phyloP scores from a whole-genome alignment of 2,797 vertebrate genomes.

The Enteromius anoplus region DNA sequence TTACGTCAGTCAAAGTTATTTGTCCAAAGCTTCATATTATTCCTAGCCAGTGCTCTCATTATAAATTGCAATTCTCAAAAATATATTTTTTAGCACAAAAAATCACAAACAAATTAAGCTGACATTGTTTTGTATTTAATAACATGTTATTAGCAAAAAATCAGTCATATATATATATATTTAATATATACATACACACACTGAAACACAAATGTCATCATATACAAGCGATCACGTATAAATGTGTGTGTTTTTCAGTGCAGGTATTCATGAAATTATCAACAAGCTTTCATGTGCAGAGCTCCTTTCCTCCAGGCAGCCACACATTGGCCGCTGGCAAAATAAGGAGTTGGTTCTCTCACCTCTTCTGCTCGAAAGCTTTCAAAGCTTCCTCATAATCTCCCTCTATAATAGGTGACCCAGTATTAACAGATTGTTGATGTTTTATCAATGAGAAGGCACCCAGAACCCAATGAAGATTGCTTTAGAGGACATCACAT shows the following conservation, averaged over 20 bases:
- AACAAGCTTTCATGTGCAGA: slow-evolving; percentile 23
- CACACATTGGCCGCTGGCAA: neutral
- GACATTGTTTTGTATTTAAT: neutral
- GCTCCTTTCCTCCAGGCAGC: slow-evolving; percentile 15
- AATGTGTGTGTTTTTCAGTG: neutral
- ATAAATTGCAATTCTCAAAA: neutral
- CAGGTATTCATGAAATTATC: slow-evolving; percentile 13
- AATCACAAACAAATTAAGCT: neutral
- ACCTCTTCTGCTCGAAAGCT: slow-evolving; percentile 42
- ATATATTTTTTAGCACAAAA: neutral
- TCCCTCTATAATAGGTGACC: slow-evolving; percentile 35
- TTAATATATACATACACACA: neutral
- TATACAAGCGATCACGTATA: neutral
- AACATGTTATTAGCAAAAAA: neutral
- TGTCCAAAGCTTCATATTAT: slow-evolving; percentile 20
- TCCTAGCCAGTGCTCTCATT: neutral
- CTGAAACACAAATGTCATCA: neutral
- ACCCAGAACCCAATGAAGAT: neutral
- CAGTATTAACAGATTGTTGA: slow-evolving; percentile 34
- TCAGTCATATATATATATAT: neutral
- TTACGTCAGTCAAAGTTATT: slow-evolving; percentile 42
- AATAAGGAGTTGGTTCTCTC: slow-evolving; percentile 31
- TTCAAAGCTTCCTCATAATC: slow-evolving; percentile 46
- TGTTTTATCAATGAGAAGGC: slow-evolving; percentile 27
- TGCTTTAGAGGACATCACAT: neutral